These are phyloP conservation scores for Helicoverpa armigera DNA, from an alignment of 1,140 invertebrate genomes.

Conservation along the genomic window DNA sequence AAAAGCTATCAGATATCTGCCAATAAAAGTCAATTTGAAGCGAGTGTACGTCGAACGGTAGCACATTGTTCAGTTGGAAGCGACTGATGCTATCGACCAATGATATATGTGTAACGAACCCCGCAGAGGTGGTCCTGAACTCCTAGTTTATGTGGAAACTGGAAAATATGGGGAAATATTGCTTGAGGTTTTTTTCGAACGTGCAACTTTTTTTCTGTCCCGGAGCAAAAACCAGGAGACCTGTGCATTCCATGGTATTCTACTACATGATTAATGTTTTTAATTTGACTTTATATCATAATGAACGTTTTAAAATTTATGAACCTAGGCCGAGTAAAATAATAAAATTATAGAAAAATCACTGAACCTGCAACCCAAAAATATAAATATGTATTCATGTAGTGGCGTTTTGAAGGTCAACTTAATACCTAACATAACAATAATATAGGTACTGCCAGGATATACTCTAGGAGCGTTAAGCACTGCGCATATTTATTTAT, in stretches of 20 bases:
- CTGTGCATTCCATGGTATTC: background rate
- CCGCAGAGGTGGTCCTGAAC: slow-evolving; percentile 42
- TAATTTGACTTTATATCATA: too few species aligned
- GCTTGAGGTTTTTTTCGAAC: background rate
- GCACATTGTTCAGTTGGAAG: slow-evolving; percentile 55
- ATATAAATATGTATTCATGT: too few species aligned
- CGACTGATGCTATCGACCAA: slow-evolving; percentile 50
- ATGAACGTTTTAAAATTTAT: too few species aligned
- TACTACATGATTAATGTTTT: background rate
- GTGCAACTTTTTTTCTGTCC: background rate
- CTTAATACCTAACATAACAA: too few species aligned
- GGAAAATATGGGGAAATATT: slow-evolving; percentile 43
- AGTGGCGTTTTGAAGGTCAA: too few species aligned
- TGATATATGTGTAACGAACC: slow-evolving; percentile 57
- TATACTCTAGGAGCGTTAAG: too few species aligned
- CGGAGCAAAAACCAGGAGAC: background rate
- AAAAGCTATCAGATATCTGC: slow-evolving; percentile 50
- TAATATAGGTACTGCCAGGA: too few species aligned
- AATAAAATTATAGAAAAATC: too few species aligned
- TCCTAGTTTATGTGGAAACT: slow-evolving; percentile 47
- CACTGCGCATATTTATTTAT: too few species aligned
- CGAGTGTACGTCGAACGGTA: slow-evolving; percentile 39
- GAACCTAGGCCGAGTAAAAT: too few species aligned
- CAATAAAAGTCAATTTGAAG: slow-evolving; percentile 59
- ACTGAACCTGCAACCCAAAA: too few species aligned